Percentiles rank a stretch among this genome's conserved stretches.
Evolutionary conservation across 2,797 vertebrate species (phyloP).

Genomic region (Xyrichtys novacula): DNA sequence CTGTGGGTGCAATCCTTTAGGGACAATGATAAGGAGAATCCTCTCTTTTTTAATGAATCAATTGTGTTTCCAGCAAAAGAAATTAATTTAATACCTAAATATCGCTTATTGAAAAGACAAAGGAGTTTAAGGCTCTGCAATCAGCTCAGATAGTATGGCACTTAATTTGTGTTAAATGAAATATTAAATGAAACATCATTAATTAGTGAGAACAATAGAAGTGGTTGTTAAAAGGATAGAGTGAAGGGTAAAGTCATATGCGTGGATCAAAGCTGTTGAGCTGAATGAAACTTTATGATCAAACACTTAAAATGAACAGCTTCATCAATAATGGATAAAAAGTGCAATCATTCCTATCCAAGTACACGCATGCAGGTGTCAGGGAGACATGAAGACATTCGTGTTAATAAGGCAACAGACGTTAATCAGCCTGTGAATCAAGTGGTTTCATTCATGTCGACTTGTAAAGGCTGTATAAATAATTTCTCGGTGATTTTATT

Average conservation of each 20-base stretch:
- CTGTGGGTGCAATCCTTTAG: constrained; percentile 80
- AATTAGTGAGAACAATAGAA: constrained; percentile 78
- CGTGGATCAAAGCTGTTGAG: constrained; percentile 61
- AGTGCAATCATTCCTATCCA: constrained; percentile 2
- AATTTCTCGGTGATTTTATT: constrained; percentile 15
- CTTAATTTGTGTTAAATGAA: constrained; percentile 79
- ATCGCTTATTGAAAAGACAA: constrained; percentile 83
- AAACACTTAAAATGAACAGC: constrained; percentile 45
- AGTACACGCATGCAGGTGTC: constrained; percentile 3
- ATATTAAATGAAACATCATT: constrained; percentile 74
- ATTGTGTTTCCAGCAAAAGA: constrained; percentile 84
- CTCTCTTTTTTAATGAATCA: constrained; percentile 86
- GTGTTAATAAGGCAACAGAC: constrained; percentile 1
- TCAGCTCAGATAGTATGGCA: constrained; percentile 75
- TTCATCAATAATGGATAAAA: constrained; percentile 20
- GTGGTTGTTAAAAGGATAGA: constrained; percentile 70
- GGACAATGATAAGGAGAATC: constrained; percentile 83
- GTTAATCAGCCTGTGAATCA: constrained; percentile 22
- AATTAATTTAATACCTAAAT: constrained; percentile 87
- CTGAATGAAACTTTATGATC: constrained; percentile 50
- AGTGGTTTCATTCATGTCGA: constrained; percentile 10
- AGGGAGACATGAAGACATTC: constrained; percentile 10
- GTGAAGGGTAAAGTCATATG: constrained; percentile 64
- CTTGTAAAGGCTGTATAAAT: constrained; percentile 18
- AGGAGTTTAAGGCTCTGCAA: constrained; percentile 81